Evolutionary conservation across 1,140 invertebrate species (phyloP).

Genomic region (Coelopa frigida): DNA sequence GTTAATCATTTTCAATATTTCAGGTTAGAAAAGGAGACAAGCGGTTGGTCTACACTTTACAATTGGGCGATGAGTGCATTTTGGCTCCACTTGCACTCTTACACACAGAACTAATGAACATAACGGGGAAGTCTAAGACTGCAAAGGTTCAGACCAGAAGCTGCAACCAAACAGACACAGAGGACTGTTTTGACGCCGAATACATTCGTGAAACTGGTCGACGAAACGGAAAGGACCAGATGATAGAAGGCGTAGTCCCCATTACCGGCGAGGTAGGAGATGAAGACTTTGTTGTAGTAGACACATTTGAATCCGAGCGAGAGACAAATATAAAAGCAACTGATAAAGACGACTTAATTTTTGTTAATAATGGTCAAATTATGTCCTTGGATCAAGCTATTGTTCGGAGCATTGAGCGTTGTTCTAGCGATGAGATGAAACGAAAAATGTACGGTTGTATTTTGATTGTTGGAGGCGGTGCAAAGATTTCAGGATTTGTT

Average conservation of each 20-base stretch:
- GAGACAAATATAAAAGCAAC: slow-evolving; percentile 16
- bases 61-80: slow-evolving; percentile 90
- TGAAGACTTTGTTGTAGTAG: slow-evolving; percentile 75
- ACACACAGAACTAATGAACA: slow-evolving; percentile 78
- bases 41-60: slow-evolving; percentile 63
- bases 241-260: slow-evolving; percentile 44
- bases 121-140: slow-evolving; percentile 57
- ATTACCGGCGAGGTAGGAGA: slow-evolving; percentile 48
- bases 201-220: slow-evolving; percentile 79
- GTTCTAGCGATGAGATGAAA: slow-evolving; percentile 80
- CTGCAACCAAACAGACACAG: slow-evolving; percentile 70
- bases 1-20: not conserved
- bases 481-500: slow-evolving; percentile 79
- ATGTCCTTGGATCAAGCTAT: slow-evolving; percentile 85
- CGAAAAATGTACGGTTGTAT: slow-evolving; percentile 92
- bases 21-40: slow-evolving; percentile 16
- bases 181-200: slow-evolving; percentile 90
- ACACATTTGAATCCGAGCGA: slow-evolving; percentile 54
- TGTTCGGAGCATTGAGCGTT: slow-evolving; percentile 84
- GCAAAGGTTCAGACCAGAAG: slow-evolving; percentile 67
- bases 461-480: slow-evolving; percentile 82
- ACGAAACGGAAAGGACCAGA: slow-evolving; percentile 50
- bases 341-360: slow-evolving; percentile 57
- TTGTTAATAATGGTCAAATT: slow-evolving; percentile 67
- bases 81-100: slow-evolving; percentile 84